A percentile compares a stretch with the other conserved stretches of the same genome.
Conservation (phyloP, 2,888 invertebrate genomes). For the Anagyrus pseudococci region DNA sequence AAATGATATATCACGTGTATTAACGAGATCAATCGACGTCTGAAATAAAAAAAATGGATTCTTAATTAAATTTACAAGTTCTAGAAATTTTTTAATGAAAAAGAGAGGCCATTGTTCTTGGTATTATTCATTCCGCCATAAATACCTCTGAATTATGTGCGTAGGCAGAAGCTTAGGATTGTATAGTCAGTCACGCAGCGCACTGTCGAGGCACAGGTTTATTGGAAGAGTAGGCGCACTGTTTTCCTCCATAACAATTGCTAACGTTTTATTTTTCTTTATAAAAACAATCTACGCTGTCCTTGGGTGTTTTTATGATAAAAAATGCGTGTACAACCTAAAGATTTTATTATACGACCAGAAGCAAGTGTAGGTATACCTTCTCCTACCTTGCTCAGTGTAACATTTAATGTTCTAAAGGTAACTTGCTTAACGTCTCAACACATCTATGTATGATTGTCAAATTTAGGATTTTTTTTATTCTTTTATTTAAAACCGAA, state of each 20-base stretch:
- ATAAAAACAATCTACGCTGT: constrained; percentile 55
- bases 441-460: constrained; percentile 12
- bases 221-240: constrained; percentile 56
- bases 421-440: constrained; percentile 39
- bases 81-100: constrained; percentile 41
- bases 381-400: constrained; percentile 59
- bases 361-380: constrained; percentile 61
- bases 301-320: constrained; percentile 47
- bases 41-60: constrained; percentile 15
- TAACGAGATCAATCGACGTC: constrained; percentile 5
- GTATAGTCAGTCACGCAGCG: constrained; percentile 61
- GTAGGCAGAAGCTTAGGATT: constrained; percentile 59
- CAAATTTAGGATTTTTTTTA: too few relatives aligned
- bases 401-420: constrained; percentile 35
- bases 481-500: too few relatives aligned
- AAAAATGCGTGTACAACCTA: constrained; percentile 49
- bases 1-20: too few relatives aligned
- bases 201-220: constrained; percentile 61
- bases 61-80: constrained; percentile 22
- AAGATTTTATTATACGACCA: constrained; percentile 50
- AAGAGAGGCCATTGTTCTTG: constrained; percentile 54
- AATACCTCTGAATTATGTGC: constrained; percentile 61
- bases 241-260: constrained; percentile 60
- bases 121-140: constrained; percentile 61
- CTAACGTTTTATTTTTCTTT: constrained; percentile 51